These are phyloP conservation scores for Zeuzera pyrina DNA, from an alignment of 2,888 invertebrate genomes.

Conservation along the genomic window DNA sequence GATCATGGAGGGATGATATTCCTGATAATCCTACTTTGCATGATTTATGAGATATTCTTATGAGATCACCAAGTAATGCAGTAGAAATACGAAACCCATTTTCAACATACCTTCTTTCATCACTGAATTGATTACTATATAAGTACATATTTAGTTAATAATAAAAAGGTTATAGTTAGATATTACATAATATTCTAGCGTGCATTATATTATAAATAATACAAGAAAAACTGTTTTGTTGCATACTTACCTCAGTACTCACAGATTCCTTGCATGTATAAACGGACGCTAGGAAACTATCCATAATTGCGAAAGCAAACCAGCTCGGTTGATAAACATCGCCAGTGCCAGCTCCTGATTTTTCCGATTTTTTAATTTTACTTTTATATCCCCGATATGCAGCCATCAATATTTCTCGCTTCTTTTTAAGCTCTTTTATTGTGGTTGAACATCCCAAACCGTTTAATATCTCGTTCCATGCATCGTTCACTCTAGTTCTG, in stretches of 20 bases:
- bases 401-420: slow-evolving; percentile 16
- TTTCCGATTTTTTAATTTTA: slow-evolving; percentile 4
- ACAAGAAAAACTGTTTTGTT: no score
- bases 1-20: no score
- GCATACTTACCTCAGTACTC: not conserved
- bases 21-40: no score
- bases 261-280: not conserved
- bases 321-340: slow-evolving; percentile 3
- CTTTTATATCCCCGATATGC: slow-evolving; percentile 9
- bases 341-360: slow-evolving; percentile 3
- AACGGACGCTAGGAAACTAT: slow-evolving; percentile 1
- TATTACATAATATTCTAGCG: no score
- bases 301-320: slow-evolving; percentile 3
- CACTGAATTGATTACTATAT: no score
- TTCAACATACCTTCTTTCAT: no score
- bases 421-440: slow-evolving; percentile 14
- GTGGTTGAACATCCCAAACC: slow-evolving; percentile 6
- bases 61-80: no score
- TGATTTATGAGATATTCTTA: no score
- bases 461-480: not conserved
- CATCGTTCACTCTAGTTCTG: not conserved
- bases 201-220: no score
- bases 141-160: no score
- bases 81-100: no score
- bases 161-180: no score